phyloP scores from a whole-genome alignment of 2,113 vertebrate species.

The Colius striatus region DNA sequence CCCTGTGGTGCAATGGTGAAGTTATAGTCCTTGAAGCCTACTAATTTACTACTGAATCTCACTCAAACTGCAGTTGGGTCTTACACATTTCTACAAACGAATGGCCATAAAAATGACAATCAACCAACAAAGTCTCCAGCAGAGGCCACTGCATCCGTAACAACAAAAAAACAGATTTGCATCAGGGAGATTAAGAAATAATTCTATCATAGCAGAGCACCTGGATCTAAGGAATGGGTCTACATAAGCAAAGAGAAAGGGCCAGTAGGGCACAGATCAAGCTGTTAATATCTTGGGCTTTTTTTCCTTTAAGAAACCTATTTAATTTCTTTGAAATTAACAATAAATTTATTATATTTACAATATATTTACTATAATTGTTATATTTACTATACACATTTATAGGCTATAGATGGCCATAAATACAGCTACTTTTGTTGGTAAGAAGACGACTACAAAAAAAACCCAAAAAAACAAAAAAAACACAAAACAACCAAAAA shows the following conservation, averaged over 20 bases:
- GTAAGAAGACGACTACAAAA: neutral
- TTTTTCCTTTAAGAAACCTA: neutral
- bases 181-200: neutral
- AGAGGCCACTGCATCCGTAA: neutral
- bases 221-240: neutral
- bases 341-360: neutral
- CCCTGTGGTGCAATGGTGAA: neutral
- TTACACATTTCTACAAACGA: neutral
- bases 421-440: neutral
- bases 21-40: neutral
- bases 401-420: neutral
- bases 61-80: neutral
- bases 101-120: neutral
- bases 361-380: too few species aligned
- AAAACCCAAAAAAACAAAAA: neutral
- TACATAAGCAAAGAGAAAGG: neutral
- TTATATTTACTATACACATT: neutral
- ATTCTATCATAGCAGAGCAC: neutral
- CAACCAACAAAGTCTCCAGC: neutral
- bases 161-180: neutral
- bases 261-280: neutral
- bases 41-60: neutral
- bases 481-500: neutral
- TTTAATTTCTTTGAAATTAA: neutral
- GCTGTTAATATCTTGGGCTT: neutral